phyloP scores from a whole-genome alignment of 2,888 invertebrate species.

The Idaea biselata region DNA sequence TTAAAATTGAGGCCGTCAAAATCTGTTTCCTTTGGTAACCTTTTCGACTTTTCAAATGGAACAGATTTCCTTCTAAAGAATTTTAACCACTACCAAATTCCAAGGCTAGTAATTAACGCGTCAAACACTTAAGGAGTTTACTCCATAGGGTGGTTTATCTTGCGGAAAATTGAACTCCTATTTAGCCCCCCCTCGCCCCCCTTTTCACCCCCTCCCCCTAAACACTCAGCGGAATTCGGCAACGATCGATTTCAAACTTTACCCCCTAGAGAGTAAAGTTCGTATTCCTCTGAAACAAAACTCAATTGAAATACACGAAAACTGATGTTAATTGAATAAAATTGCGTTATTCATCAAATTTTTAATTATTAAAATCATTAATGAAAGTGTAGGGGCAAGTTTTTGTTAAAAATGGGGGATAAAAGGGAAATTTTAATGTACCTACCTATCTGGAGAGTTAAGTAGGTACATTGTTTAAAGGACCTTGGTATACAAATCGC shows the following conservation, averaged over 20 bases:
- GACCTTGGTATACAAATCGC: too few species aligned
- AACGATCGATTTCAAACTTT: constrained; percentile 23
- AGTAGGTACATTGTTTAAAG: too few species aligned
- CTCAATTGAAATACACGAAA: constrained; percentile 13
- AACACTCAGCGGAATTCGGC: constrained; percentile 32
- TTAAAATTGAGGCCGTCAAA: too few species aligned
- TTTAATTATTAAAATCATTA: constrained; percentile 12
- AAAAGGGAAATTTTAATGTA: constrained; percentile 3
- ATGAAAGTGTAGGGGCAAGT: background rate
- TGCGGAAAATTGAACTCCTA: constrained; percentile 45
- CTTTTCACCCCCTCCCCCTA: constrained; percentile 17
- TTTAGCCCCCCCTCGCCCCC: constrained; percentile 30
- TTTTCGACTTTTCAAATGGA: constrained; percentile 6
- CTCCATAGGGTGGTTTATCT: constrained; percentile 42
- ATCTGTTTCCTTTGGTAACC: too few species aligned
- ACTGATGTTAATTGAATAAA: constrained; percentile 21
- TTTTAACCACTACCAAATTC: constrained; percentile 24
- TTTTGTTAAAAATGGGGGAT: constrained; percentile 8
- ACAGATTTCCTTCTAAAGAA: constrained; percentile 10
- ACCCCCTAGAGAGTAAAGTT: background rate
- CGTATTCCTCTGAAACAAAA: constrained; percentile 10
- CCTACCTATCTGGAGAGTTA: too few species aligned
- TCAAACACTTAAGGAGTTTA: constrained; percentile 47
- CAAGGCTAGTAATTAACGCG: constrained; percentile 40
- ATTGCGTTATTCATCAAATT: constrained; percentile 2